phyloP scores from a whole-genome alignment of 2,888 invertebrate species.

The Orthosia incerta region DNA sequence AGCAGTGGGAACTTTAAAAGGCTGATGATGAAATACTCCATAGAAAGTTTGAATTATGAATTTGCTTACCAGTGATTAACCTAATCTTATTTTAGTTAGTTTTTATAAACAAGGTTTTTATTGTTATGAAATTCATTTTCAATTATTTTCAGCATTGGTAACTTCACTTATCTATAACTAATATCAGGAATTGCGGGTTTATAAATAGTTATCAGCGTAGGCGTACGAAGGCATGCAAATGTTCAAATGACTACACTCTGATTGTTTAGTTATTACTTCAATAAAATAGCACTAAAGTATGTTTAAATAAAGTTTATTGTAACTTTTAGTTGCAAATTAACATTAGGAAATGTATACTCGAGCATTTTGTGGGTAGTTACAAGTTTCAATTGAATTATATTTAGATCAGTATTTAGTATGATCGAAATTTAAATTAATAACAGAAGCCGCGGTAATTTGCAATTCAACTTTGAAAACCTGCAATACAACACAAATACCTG shows the following conservation, averaged over 20 bases:
- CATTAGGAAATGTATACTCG: constrained; percentile 5
- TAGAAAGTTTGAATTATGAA: too few relatives aligned
- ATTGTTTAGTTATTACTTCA: constrained; percentile 39
- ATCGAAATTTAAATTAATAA: background rate
- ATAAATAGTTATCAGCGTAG: background rate
- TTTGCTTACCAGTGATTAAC: too few relatives aligned
- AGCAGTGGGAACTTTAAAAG: too few relatives aligned
- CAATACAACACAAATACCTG: too few relatives aligned
- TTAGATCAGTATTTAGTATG: constrained; percentile 7
- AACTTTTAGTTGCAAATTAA: constrained; percentile 22
- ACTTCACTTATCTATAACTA: background rate
- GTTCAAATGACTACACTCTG: constrained; percentile 26
- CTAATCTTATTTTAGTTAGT: too few relatives aligned
- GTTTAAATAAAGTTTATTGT: constrained; percentile 22
- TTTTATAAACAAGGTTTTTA: too few relatives aligned
- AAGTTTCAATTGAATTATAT: constrained; percentile 15
- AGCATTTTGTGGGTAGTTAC: background rate
- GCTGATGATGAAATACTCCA: too few relatives aligned
- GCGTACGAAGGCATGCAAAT: constrained; percentile 5
- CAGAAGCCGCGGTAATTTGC: background rate
- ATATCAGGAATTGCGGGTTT: background rate
- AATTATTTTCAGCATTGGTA: too few relatives aligned
- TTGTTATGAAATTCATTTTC: too few relatives aligned
- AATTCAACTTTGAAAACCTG: background rate
- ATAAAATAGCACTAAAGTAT: constrained; percentile 30